Evolutionary conservation across 2,888 invertebrate genomes (phyloP), one percentile per base, ranked within the genome.

Genomic region (Pocota personata): DNA sequence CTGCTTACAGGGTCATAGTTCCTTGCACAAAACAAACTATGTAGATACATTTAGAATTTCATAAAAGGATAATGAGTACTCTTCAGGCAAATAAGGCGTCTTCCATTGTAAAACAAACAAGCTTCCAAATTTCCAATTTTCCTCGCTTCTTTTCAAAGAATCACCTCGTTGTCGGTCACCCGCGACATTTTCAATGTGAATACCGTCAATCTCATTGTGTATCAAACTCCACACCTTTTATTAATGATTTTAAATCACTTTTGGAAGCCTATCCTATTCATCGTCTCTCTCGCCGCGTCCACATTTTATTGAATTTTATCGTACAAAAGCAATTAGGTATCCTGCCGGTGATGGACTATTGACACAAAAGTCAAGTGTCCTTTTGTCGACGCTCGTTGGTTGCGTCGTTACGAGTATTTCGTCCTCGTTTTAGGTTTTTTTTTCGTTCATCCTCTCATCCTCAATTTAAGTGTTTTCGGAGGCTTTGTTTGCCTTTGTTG

Each of bases 331-430:
- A 86, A 86, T 86, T 86, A 86, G 86, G 86, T 86, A 86, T 86
- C n/a, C 77, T 72, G 76, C 72, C 62, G 86, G 62, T 86, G 72
- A 77, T 72, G 80, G 86, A 86, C 86, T 82, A 82, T 86, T 86
- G 86, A 86, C 86, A 86, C 72, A 72, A 86, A 86, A 86, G 86
- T 86, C 77, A 86, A 86, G 86, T 82, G 86, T 86, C 82, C 86
- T 86, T 82, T 77, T 77, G 76, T 77, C 60, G 55, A 71, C 72
- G 76, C 55, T 62, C 71, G 46, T 58, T 64, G 69, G 46, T 58
- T 64, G 69, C 66, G 67, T 69, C 67, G 73, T 73, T 73, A n/a
- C n/a, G n/a, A n/a, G n/a, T n/a, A 62, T 73, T 73, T 66, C 40
- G 78, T 78, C 77, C 66, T 67, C 67, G 64, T 50, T 78, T 78